Percentiles rank a stretch among this genome's conserved stretches.
These are phyloP conservation scores for Gastrophysa polygoni DNA, from an alignment of 2,888 invertebrate genomes.

Conservation along the genomic window DNA sequence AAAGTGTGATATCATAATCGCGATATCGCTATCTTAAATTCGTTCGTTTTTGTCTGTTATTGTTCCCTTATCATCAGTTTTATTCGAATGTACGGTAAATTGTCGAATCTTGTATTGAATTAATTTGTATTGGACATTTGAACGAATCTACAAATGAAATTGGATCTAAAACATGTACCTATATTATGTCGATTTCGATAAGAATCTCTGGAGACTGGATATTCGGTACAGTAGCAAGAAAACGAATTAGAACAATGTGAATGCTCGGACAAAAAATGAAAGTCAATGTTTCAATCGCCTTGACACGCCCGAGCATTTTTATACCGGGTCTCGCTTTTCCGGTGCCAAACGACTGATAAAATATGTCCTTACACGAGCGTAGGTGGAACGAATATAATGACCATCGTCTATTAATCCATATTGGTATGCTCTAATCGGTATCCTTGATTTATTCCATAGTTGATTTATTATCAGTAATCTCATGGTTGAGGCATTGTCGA, in stretches of 20 bases:
- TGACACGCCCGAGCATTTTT: slow-evolving; percentile 45
- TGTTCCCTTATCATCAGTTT: too few species aligned
- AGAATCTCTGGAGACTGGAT: background rate
- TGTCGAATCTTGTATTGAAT: too few species aligned
- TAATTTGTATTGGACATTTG: too few species aligned
- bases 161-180: too few species aligned
- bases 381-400: slow-evolving; percentile 1
- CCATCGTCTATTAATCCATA: background rate
- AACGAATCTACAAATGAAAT: too few species aligned
- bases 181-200: background rate
- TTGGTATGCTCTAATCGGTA: background rate
- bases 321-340: slow-evolving; percentile 39
- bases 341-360: slow-evolving; percentile 24
- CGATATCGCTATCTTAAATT: too few species aligned
- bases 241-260: slow-evolving; percentile 17
- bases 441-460: too few species aligned
- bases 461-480: too few species aligned
- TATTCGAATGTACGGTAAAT: too few species aligned
- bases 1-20: too few species aligned
- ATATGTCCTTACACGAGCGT: slow-evolving; percentile 10
- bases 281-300: slow-evolving; percentile 45
- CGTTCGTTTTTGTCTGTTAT: too few species aligned
- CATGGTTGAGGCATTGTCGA: too few species aligned
- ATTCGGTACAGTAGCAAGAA: slow-evolving; percentile 19
- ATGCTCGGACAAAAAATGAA: slow-evolving; percentile 36